Conservation (phyloP, 2,888 invertebrate genomes). For the Eristalis pertinax region DNA sequence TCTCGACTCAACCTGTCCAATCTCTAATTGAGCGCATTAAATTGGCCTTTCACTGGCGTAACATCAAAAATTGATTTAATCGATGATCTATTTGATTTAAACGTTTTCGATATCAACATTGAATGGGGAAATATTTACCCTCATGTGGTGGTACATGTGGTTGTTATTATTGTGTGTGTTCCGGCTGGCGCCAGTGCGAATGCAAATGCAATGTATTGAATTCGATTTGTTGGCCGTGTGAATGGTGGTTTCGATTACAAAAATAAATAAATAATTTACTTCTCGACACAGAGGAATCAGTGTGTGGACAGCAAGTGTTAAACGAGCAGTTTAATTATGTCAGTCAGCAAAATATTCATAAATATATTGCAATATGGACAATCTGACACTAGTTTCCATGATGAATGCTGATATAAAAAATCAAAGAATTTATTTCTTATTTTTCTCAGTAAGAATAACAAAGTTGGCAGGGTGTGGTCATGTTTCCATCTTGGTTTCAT, state of each 20-base stretch:
- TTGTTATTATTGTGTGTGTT: slow-evolving; percentile 23
- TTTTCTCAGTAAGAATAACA: no score
- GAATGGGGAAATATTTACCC: slow-evolving; percentile 41
- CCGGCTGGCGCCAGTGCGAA: not conserved
- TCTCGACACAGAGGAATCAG: not conserved
- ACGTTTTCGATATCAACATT: slow-evolving; percentile 58
- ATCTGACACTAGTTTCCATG: no score
- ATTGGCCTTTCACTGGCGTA: slow-evolving; percentile 45
- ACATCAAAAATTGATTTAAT: slow-evolving; percentile 63
- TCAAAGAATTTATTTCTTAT: no score
- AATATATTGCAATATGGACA: no score
- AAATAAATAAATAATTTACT: slow-evolving; percentile 29
- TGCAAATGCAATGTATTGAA: slow-evolving; percentile 37
- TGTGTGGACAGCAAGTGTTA: not conserved
- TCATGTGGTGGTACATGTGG: slow-evolving; percentile 10
- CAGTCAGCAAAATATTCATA: no score
- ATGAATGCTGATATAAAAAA: no score
- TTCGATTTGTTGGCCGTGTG: slow-evolving; percentile 39
- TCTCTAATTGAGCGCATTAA: slow-evolving; percentile 62
- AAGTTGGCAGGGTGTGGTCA: no score
- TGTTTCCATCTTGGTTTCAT: no score
- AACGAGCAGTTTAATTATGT: slow-evolving; percentile 23
- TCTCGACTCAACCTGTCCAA: slow-evolving; percentile 9
- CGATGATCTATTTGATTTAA: slow-evolving; percentile 65
- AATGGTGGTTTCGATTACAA: slow-evolving; percentile 40